phyloP scores from a whole-genome alignment of 2,888 invertebrate genomes.

The Yponomeuta plumbellus region DNA sequence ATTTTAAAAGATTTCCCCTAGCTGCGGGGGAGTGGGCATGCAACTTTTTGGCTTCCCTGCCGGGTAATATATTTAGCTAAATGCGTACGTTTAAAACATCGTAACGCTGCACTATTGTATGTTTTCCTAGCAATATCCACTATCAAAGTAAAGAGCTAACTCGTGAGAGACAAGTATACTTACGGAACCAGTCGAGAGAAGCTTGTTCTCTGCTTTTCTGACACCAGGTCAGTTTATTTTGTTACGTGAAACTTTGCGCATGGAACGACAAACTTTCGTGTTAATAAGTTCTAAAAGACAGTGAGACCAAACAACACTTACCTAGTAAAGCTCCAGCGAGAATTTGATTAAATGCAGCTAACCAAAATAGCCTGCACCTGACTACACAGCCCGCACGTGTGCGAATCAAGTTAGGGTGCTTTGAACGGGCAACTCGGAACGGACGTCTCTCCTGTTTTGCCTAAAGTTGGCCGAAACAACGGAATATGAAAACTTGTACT shows the following conservation, averaged over 20 bases:
- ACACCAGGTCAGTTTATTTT: too few relatives aligned
- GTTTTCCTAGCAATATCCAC: neutral
- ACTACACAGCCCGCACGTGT: neutral
- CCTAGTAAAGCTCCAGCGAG: neutral
- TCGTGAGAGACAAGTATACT: too few relatives aligned
- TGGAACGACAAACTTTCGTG: too few relatives aligned
- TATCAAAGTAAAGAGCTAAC: neutral
- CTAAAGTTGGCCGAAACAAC: neutral
- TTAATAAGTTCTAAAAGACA: too few relatives aligned
- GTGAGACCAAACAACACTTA: neutral
- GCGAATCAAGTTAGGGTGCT: neutral
- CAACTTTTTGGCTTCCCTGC: conserved; percentile 46
- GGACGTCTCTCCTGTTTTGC: neutral
- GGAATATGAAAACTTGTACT: neutral
- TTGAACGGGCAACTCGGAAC: neutral
- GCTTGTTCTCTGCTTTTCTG: too few relatives aligned
- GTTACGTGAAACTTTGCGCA: too few relatives aligned
- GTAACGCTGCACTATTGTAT: neutral
- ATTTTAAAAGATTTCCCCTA: conserved; percentile 53
- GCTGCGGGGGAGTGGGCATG: conserved; percentile 39
- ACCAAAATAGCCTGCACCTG: neutral
- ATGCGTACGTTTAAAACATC: neutral
- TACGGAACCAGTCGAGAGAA: too few relatives aligned
- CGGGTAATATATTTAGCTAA: conserved; percentile 18
- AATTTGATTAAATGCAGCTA: neutral